Evolutionary conservation across 2,888 invertebrate genomes (phyloP).

Genomic region (Clusia tigrina): DNA sequence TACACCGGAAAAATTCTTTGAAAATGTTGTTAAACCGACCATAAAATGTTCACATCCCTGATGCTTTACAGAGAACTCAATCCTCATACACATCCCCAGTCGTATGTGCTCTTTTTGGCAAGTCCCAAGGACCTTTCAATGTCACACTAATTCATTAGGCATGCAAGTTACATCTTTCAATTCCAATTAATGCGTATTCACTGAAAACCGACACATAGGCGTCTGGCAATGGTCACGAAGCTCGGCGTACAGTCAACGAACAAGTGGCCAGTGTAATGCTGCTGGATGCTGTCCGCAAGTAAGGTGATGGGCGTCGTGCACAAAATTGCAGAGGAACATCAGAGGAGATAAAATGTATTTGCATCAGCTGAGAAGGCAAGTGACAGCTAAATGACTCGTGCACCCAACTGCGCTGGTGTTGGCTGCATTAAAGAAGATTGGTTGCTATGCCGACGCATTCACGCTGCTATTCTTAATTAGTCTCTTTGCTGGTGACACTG

Average conservation of each 20-base stretch:
- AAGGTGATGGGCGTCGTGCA: no score
- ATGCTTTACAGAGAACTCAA: no score
- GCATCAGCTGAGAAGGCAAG: neutral
- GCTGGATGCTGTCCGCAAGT: no score
- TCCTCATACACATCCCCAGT: no score
- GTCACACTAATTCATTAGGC: constrained; percentile 14
- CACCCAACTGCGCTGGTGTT: neutral
- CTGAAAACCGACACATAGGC: neutral
- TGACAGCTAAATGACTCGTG: neutral
- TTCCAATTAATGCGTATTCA: constrained; percentile 18
- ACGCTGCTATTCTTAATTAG: neutral
- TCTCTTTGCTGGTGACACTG: neutral
- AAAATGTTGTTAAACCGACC: no score
- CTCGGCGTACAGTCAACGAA: no score
- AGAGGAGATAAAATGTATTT: neutral
- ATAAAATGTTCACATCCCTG: no score
- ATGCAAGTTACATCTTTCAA: neutral
- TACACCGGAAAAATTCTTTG: no score
- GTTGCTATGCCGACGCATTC: neutral
- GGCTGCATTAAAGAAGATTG: neutral
- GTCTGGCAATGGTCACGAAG: no score
- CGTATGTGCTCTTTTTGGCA: no score
- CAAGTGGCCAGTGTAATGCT: no score
- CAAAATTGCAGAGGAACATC: no score
- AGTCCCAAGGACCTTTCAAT: constrained; percentile 15